Evolutionary conservation across 1,140 invertebrate species (phyloP).

Genomic region (Neuroterus valhalla): DNA sequence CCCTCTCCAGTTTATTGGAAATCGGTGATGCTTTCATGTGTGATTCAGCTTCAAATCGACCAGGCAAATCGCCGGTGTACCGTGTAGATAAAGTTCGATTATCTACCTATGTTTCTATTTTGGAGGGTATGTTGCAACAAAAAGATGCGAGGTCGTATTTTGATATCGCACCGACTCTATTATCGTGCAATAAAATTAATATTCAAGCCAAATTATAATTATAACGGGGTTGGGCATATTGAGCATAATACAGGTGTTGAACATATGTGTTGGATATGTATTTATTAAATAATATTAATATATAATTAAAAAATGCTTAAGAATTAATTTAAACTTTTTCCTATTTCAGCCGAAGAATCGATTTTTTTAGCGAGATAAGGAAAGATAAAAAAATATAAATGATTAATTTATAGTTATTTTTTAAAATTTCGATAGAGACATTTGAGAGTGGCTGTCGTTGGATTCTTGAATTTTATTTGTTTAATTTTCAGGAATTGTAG

Average conservation of each 20-base stretch:
- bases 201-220: constrained; percentile 69
- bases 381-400: no score
- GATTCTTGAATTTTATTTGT: no score
- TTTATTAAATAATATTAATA: constrained; percentile 27
- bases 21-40: constrained; percentile 48
- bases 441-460: no score
- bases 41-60: constrained; percentile 36
- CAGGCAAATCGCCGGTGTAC: constrained; percentile 46
- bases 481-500: no score
- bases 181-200: constrained; percentile 47
- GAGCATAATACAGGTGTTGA: no score
- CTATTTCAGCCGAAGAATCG: no score
- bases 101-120: constrained; percentile 45
- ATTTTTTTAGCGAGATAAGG: no score
- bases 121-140: constrained; percentile 60
- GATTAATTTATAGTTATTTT: no score
- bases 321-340: no score
- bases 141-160: constrained; percentile 56
- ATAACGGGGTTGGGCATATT: constrained; percentile 8
- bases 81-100: constrained; percentile 54
- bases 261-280: constrained; percentile 18
- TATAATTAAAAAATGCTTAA: background rate
- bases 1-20: constrained; percentile 60
- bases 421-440: no score
- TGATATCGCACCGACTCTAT: constrained; percentile 51